phyloP scores from a whole-genome alignment of 2,888 invertebrate species.

The Cantharis lateralis region DNA sequence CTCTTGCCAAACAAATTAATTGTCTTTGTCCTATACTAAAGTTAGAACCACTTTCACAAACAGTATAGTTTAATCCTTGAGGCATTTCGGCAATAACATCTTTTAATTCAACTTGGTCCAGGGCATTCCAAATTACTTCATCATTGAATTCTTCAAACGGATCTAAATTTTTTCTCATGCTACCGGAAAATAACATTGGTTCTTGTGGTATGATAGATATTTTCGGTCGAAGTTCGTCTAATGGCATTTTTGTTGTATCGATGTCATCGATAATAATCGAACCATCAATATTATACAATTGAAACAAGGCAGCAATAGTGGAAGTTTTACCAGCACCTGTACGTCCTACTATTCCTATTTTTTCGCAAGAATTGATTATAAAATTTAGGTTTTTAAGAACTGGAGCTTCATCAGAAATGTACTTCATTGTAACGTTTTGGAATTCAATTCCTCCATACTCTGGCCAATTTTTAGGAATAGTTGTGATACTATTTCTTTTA shows the following conservation, averaged over 20 bases:
- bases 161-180: conserved; percentile 86
- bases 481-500: conserved; percentile 61
- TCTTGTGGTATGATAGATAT: conserved; percentile 87
- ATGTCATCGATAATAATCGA: conserved; percentile 79
- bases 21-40: conserved; percentile 62
- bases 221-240: conserved; percentile 76
- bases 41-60: conserved; percentile 66
- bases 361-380: conserved; percentile 68
- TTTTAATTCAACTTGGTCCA: conserved; percentile 71
- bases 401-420: conserved; percentile 70
- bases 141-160: conserved; percentile 85
- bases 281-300: conserved; percentile 79
- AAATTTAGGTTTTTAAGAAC: conserved; percentile 77
- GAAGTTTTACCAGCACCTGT: conserved; percentile 86
- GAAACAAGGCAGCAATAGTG: conserved; percentile 77
- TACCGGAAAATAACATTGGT: conserved; percentile 85
- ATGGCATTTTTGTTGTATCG: conserved; percentile 70
- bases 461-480: conserved; percentile 75
- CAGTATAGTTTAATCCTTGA: conserved; percentile 63
- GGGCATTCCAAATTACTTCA: conserved; percentile 75
- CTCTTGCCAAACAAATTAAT: conserved; percentile 70
- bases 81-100: conserved; percentile 58
- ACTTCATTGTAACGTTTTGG: conserved; percentile 70
- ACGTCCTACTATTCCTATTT: conserved; percentile 79
- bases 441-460: conserved; percentile 71